phyloP scores from a whole-genome alignment of 2,797 vertebrate genomes.

The Ctenopoma kingsleyae region DNA sequence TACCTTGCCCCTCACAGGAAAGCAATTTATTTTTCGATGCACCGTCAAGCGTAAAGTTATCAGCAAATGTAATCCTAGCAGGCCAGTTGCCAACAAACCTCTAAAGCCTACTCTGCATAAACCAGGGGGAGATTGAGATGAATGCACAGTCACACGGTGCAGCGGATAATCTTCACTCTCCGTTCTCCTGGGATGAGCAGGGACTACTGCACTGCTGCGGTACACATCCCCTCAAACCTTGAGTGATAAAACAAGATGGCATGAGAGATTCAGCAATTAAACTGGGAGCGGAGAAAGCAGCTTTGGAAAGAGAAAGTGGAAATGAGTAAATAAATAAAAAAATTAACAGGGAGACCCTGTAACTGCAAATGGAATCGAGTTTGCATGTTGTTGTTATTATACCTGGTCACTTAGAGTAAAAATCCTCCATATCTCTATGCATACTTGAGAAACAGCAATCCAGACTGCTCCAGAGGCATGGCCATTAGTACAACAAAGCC shows the following conservation, averaged over 20 bases:
- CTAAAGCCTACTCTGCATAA: slow-evolving; percentile 55
- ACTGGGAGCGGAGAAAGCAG: slow-evolving; percentile 21
- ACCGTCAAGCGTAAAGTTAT: slow-evolving; percentile 57
- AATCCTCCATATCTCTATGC: neutral
- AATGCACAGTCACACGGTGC: slow-evolving; percentile 48
- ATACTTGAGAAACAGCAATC: neutral
- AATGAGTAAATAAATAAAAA: slow-evolving; percentile 3
- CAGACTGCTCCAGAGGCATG: neutral
- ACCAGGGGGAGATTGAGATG: slow-evolving; percentile 44
- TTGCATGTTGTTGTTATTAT: neutral
- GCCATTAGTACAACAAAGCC: neutral
- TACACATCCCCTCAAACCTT: slow-evolving; percentile 8
- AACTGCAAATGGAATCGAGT: neutral
- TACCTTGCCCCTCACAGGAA: slow-evolving; percentile 61
- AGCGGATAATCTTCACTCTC: slow-evolving; percentile 40
- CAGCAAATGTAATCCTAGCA: slow-evolving; percentile 70
- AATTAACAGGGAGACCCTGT: neutral
- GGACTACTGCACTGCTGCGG: slow-evolving; percentile 1
- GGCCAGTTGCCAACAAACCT: slow-evolving; percentile 51
- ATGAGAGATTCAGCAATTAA: slow-evolving; percentile 55
- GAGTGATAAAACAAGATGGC: slow-evolving; percentile 31
- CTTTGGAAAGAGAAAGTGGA: slow-evolving; percentile 11
- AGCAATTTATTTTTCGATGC: slow-evolving; percentile 74
- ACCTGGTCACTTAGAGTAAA: neutral
- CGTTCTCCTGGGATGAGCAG: slow-evolving; percentile 22